Evolutionary conservation across 35 echinoderm and acorn worm species (phyloP).

Genomic region (Apostichopus japonicus): DNA sequence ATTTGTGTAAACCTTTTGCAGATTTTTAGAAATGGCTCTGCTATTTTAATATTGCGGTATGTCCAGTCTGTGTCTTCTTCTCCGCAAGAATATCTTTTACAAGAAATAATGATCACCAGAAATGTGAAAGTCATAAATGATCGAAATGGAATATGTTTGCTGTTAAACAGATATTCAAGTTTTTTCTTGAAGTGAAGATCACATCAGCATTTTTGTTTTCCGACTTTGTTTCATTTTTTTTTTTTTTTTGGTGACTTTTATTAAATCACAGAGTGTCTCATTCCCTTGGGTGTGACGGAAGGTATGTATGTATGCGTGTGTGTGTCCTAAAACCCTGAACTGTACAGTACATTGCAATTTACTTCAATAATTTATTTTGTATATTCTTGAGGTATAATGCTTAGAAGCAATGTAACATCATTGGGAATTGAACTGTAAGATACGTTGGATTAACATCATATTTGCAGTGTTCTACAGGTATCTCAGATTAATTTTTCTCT

Average conservation of each 20-base stretch:
- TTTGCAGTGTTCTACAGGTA: slow-evolving; percentile 23
- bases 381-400: slow-evolving; percentile 15
- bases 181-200: too few species aligned
- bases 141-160: too few species aligned
- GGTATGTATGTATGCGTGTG: not conserved
- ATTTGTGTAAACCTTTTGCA: too few species aligned
- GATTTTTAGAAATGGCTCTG: too few species aligned
- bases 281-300: not conserved
- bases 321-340: not conserved
- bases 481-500: not conserved
- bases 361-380: slow-evolving; percentile 7
- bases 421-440: not conserved
- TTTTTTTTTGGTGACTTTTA: not conserved
- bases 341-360: slow-evolving; percentile 10
- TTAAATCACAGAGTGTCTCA: not conserved
- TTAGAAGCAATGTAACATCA: not conserved
- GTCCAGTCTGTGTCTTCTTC: too few species aligned
- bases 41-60: too few species aligned
- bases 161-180: too few species aligned
- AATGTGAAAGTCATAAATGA: too few species aligned
- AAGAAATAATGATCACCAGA: too few species aligned
- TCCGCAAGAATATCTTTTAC: too few species aligned
- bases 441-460: slow-evolving; percentile 15
- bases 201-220: not conserved
- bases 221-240: not conserved